These are phyloP conservation scores for Scaeva pyrastri DNA, from an alignment of 2,888 invertebrate genomes.

Conservation along the genomic window DNA sequence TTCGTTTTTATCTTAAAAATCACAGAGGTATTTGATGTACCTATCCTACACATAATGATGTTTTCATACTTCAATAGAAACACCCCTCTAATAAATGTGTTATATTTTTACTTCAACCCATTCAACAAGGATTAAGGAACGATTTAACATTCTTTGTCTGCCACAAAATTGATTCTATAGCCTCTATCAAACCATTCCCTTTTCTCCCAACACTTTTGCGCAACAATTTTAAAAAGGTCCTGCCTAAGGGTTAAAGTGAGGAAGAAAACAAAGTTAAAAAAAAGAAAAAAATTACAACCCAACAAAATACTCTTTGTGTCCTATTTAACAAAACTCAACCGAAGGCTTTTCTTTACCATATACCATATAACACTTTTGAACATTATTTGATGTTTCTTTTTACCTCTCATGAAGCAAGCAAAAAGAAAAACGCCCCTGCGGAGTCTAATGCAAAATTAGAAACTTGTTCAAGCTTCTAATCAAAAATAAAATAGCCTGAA, in stretches of 20 bases:
- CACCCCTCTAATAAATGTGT: neutral
- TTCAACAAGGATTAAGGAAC: conserved; percentile 11
- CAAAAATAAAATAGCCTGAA: conserved; percentile 21
- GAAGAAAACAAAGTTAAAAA: neutral
- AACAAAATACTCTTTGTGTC: conserved; percentile 13
- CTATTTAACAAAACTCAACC: neutral
- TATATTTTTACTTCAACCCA: neutral
- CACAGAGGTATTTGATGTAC: no score
- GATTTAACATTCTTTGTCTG: conserved; percentile 15
- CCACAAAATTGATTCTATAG: conserved; percentile 21
- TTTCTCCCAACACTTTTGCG: neutral
- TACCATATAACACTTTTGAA: neutral
- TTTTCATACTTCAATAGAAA: neutral
- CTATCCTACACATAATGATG: neutral
- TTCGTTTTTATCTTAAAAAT: neutral
- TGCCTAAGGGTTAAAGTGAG: neutral
- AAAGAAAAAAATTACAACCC: neutral
- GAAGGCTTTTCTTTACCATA: conserved; percentile 8
- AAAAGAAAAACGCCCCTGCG: neutral
- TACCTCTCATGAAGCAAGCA: neutral
- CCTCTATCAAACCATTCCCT: neutral
- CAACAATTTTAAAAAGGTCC: conserved; percentile 21
- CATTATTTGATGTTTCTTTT: neutral
- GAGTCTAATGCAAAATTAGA: conserved; percentile 11
- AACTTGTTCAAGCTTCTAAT: neutral